Base-by-base conservation (phyloP, 1,140 invertebrate species). In the Melitaea cinxia region DNA sequence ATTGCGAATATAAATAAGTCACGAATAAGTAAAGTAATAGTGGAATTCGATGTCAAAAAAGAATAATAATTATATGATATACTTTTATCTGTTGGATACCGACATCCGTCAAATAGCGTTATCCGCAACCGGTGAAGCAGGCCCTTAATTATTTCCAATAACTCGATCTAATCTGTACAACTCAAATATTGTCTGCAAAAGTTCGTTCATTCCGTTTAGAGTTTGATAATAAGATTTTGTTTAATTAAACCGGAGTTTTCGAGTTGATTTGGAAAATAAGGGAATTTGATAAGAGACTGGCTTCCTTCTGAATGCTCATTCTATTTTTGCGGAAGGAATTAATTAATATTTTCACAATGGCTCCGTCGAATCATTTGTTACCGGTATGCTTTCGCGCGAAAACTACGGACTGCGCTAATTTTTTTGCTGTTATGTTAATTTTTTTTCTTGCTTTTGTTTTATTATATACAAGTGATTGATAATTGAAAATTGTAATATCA, bases 311-410 rank as follows among this genome's bases (percentile, higher is more conserved):
- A 58, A 65, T 59, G 65, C 42, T 62, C 64, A 15, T 58, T 47
- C 39, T 73, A 63, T 75, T 72, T 78, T 80, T 72, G 67, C 64
- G 62, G 60, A 66, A 54, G 68, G 67, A 78, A 80, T 80, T 80
- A 80, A 80, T 80, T 80, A 80, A 77, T 80, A 80, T 75, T 78
- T 80, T 77, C 75, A 77, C 78, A 80, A 78, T 76, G 70, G 52
- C 50, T 47, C 65, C 61, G 58, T 53, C 47, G 72, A 77, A 75
- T 79, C 75, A 79, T 78, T 78, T 77, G 73, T 77, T 78, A 77
- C 68, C 69, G 69, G 71, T 62, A 58, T 58, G 24, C 54, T 49
- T 26, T 56, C n/a, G 45, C 24, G 24, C 64, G 26, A 56, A 53
- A 59, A 30, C 53, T 73, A 6, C 7, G 58, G 52, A 78, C 68